These are phyloP conservation scores for Menura novaehollandiae DNA, from an alignment of 2,113 vertebrate species.

Conservation along the genomic window DNA sequence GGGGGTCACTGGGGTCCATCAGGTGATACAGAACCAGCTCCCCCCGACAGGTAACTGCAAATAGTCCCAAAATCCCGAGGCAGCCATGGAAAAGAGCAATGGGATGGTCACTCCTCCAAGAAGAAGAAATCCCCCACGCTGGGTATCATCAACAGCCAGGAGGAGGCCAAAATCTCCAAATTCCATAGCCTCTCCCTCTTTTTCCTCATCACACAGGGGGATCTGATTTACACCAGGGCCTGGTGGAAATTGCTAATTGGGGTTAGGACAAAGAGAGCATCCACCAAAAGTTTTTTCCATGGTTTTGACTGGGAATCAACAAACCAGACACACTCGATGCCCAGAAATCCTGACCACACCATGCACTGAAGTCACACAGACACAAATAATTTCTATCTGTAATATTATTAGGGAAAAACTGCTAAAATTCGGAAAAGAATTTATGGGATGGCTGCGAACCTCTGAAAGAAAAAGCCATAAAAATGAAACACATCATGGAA, in stretches of 20 bases:
- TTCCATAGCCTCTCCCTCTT: background rate
- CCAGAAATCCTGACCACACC: background rate
- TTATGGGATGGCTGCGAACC: background rate
- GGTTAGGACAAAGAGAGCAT: background rate
- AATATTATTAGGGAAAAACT: background rate
- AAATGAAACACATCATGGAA: background rate
- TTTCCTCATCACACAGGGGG: rapidly evolving
- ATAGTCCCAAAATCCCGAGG: background rate
- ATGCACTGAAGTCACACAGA: background rate
- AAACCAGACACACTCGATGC: background rate
- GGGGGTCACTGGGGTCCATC: background rate
- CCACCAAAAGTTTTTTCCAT: background rate
- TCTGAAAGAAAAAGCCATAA: background rate
- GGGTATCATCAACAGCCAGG: background rate
- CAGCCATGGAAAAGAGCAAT: rapidly evolving
- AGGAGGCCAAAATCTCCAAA: background rate
- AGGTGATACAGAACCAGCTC: background rate
- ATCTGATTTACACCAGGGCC: background rate
- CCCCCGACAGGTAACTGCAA: background rate
- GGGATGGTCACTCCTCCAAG: background rate
- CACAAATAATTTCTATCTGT: rapidly evolving
- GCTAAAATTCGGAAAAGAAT: background rate
- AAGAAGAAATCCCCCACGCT: rapidly evolving
- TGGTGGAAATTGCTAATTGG: background rate
- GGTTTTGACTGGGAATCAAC: background rate